phyloP scores from a whole-genome alignment of 37 sponge, comb jelly and placozoan species.

The Petrosia ficiformis region DNA sequence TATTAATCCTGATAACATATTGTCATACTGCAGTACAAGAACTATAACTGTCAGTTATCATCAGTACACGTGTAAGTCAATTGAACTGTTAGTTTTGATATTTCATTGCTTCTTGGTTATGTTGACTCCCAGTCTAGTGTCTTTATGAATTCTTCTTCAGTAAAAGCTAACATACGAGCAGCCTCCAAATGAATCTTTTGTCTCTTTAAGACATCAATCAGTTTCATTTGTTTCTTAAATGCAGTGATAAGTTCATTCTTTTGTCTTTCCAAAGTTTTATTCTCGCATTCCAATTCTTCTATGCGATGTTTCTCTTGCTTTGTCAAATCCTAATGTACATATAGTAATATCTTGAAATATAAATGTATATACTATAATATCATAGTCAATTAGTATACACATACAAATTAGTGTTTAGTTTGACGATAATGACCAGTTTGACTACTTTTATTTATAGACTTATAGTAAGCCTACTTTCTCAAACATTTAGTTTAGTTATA shows the following conservation, averaged over 20 bases:
- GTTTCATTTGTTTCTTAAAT: conserved; percentile 96
- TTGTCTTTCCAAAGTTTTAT: conserved; percentile 88
- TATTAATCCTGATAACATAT: no score
- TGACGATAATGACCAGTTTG: no score
- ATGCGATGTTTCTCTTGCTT: conserved; percentile 63
- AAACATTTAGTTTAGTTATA: no score
- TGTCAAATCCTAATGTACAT: conserved; percentile 44
- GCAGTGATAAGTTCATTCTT: conserved; percentile 88
- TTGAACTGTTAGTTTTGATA: no score
- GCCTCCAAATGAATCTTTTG: conserved; percentile 99
- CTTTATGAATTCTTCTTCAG: conserved; percentile 96
- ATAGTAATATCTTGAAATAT: neutral
- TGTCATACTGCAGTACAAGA: no score
- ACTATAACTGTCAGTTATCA: no score
- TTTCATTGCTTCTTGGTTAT: no score
- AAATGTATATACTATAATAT: conserved; percentile 3
- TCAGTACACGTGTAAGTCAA: no score
- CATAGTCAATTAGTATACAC: no score
- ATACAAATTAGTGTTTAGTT: no score
- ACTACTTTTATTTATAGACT: no score
- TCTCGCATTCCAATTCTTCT: conserved; percentile 60
- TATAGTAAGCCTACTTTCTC: no score
- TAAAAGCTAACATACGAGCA: conserved; percentile 89
- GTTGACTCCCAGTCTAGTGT: conserved; percentile 87
- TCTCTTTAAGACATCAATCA: conserved; percentile 93